phyloP scores from a whole-genome alignment of 35 echinoderm and acorn worm species.

The Nesometra sesokonis region DNA sequence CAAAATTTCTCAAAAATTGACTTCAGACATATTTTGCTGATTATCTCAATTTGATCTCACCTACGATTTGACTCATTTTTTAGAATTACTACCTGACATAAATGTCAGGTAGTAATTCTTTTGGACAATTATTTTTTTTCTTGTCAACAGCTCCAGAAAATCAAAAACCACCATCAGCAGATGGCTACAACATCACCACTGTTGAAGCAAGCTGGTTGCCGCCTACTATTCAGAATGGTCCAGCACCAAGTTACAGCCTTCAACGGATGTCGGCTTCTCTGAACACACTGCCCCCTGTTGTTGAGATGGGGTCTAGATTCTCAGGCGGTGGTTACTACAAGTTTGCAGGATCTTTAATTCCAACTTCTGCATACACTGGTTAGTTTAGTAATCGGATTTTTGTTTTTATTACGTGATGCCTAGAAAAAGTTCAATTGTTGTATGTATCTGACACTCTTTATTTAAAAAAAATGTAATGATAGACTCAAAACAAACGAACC shows the following conservation, averaged over 20 bases:
- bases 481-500: too few species aligned
- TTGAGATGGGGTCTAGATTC: conserved; percentile 84
- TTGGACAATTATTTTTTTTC: conserved; percentile 8
- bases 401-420: too few species aligned
- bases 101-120: background rate
- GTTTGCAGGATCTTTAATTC: conserved; percentile 50
- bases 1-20: too few species aligned
- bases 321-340: conserved; percentile 77
- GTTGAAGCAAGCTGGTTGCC: conserved; percentile 66
- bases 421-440: too few species aligned
- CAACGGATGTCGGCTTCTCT: conserved; percentile 46
- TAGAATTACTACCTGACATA: background rate
- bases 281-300: conserved; percentile 47
- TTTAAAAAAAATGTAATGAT: too few species aligned
- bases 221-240: conserved; percentile 73
- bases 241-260: conserved; percentile 66
- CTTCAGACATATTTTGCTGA: too few species aligned
- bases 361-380: conserved; percentile 84
- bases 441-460: too few species aligned
- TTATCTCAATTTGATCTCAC: too few species aligned
- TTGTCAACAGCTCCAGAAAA: conserved; percentile 60
- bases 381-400: background rate
- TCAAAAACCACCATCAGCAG: conserved; percentile 50
- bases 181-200: conserved; percentile 70
- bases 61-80: too few species aligned